Conservation (phyloP, 2,888 invertebrate genomes). For the Agrochola lota region DNA sequence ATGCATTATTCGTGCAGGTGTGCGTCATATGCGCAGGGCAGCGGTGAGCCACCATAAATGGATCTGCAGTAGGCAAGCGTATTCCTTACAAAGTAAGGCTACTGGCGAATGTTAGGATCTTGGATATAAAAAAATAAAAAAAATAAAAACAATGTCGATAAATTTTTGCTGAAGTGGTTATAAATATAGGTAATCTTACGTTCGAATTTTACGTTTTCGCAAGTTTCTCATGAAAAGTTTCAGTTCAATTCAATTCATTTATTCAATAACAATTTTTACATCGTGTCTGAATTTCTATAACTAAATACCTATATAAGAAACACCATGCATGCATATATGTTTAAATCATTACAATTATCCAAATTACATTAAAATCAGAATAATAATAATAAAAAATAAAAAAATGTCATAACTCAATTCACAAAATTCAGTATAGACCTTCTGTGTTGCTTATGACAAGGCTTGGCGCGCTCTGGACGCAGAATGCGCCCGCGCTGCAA, state of each 20-base stretch:
- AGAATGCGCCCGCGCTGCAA: slow-evolving; percentile 76
- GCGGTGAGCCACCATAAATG: slow-evolving; percentile 42
- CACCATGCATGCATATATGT: no score
- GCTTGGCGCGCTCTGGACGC: slow-evolving; percentile 50
- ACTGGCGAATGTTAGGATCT: not conserved
- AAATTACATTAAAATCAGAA: no score
- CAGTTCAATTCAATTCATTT: no score
- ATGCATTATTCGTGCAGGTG: slow-evolving; percentile 65
- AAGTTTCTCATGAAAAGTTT: not conserved
- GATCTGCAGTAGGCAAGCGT: slow-evolving; percentile 18
- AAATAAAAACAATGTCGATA: not conserved
- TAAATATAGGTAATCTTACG: not conserved
- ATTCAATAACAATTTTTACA: no score
- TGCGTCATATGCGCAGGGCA: slow-evolving; percentile 52
- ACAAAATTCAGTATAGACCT: not conserved
- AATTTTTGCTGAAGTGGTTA: not conserved
- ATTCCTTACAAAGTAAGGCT: not conserved
- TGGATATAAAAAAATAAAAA: not conserved
- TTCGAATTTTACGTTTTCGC: not conserved
- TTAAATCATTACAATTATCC: no score
- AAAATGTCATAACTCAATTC: no score
- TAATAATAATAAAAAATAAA: no score
- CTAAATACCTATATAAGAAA: no score
- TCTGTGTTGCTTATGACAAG: slow-evolving; percentile 17
- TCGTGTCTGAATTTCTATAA: no score